Percentiles rank a stretch among this genome's conserved stretches.
phyloP scores from a whole-genome alignment of 1,140 invertebrate genomes.

The Araneus ventricosus region DNA sequence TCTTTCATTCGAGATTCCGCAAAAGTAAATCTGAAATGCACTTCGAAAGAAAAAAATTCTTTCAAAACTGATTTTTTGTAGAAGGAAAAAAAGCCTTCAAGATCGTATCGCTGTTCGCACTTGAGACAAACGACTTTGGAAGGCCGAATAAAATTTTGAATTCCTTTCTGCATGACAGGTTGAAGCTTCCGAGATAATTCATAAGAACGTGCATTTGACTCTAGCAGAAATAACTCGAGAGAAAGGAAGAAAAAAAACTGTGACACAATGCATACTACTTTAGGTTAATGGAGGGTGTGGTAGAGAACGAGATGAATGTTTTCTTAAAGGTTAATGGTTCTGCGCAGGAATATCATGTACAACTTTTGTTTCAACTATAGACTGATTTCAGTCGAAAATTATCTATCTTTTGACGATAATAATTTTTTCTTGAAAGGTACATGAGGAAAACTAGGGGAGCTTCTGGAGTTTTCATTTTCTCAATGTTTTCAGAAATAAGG shows the following conservation, averaged over 20 bases:
- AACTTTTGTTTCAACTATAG: neutral
- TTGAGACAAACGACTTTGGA: too few species aligned
- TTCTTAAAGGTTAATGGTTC: conserved; percentile 24
- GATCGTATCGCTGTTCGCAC: too few species aligned
- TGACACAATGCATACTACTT: neutral
- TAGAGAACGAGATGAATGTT: neutral
- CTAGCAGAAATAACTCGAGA: neutral
- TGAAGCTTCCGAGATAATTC: too few species aligned
- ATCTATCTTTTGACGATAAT: neutral
- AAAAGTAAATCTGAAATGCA: too few species aligned
- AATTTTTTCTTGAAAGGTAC: neutral
- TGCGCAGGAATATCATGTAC: conserved; percentile 4
- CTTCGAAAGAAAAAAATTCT: too few species aligned
- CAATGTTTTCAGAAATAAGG: too few species aligned
- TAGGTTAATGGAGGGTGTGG: neutral
- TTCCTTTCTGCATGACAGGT: too few species aligned
- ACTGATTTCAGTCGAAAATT: neutral
- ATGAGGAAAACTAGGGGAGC: neutral
- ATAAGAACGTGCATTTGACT: neutral
- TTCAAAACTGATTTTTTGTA: too few species aligned
- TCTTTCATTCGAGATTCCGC: too few species aligned
- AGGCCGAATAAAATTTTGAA: too few species aligned
- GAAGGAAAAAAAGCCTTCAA: too few species aligned
- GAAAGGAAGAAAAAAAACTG: neutral
- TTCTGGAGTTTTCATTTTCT: too few species aligned